Evolutionary conservation across 92 coral and sea anemone species (phyloP).

Genomic region (Porites cylindrica): DNA sequence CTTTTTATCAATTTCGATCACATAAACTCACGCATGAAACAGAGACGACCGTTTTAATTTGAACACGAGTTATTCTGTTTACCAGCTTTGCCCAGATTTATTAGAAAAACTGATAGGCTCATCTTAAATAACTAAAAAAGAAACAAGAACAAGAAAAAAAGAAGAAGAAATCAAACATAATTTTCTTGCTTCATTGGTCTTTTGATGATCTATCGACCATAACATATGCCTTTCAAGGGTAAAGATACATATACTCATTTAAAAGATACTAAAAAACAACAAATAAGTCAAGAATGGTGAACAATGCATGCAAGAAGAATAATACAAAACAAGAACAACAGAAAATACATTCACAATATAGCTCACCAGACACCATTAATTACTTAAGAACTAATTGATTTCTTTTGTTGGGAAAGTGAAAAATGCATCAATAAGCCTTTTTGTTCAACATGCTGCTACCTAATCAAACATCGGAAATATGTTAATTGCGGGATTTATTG

Average conservation of each 20-base stretch:
- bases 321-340: not conserved
- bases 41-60: too few relatives aligned
- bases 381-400: not conserved
- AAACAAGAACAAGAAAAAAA: too few relatives aligned
- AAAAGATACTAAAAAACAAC: too few relatives aligned
- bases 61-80: too few relatives aligned
- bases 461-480: constrained; percentile 11
- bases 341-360: not conserved
- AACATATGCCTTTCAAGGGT: not conserved
- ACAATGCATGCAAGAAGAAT: not conserved
- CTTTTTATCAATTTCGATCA: too few relatives aligned
- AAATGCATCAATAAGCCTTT: not conserved
- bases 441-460: constrained; percentile 8
- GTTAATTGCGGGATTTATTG: constrained; percentile 40
- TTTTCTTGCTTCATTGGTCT: constrained; percentile 11
- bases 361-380: not conserved
- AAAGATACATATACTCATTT: too few relatives aligned
- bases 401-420: constrained; percentile 22
- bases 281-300: too few relatives aligned
- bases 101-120: too few relatives aligned
- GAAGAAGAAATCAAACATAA: not conserved
- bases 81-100: too few relatives aligned
- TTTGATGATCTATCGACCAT: constrained; percentile 2
- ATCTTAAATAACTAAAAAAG: too few relatives aligned
- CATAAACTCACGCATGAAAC: too few relatives aligned